These are phyloP conservation scores for Zoanthus sansibaricus DNA, from an alignment of 92 coral and sea anemone species.

Conservation along the genomic window DNA sequence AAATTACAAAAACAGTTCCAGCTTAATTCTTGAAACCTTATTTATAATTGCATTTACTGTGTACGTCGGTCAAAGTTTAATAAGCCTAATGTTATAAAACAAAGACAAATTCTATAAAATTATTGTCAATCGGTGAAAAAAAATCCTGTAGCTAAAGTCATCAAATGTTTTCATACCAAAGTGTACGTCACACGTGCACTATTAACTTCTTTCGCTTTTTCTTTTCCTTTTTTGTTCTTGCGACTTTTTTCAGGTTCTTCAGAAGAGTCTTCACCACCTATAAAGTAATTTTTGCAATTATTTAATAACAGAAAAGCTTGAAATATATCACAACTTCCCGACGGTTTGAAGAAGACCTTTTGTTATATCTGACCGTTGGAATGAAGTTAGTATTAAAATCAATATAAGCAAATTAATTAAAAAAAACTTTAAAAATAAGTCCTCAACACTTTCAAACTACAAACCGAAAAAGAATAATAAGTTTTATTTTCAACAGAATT, in stretches of 20 bases:
- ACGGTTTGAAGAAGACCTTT: neutral
- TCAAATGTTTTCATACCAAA: slow-evolving; percentile 56
- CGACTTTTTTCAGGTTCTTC: slow-evolving; percentile 37
- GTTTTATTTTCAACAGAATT: neutral
- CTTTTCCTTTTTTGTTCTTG: slow-evolving; percentile 41
- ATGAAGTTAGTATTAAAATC: neutral
- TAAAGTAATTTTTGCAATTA: neutral
- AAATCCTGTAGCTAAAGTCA: neutral
- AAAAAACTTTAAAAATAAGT: neutral
- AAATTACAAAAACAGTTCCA: too few species aligned
- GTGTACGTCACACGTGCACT: slow-evolving; percentile 79
- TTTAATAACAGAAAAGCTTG: slow-evolving; percentile 4
- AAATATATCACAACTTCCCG: slow-evolving; percentile 10
- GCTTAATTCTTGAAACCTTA: neutral
- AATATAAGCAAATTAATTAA: neutral
- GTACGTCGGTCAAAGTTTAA: neutral
- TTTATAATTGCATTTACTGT: neutral
- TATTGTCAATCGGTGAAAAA: neutral
- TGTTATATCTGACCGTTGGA: slow-evolving; percentile 24
- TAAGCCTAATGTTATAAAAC: neutral
- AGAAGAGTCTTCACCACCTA: slow-evolving; percentile 33
- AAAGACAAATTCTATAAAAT: neutral
- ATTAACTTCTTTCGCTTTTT: slow-evolving; percentile 36
- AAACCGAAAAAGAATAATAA: neutral
- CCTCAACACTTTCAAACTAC: neutral